These are phyloP conservation scores for Urocyon cinereoargenteus DNA, from an alignment of 2,797 vertebrate species.

Conservation along the genomic window DNA sequence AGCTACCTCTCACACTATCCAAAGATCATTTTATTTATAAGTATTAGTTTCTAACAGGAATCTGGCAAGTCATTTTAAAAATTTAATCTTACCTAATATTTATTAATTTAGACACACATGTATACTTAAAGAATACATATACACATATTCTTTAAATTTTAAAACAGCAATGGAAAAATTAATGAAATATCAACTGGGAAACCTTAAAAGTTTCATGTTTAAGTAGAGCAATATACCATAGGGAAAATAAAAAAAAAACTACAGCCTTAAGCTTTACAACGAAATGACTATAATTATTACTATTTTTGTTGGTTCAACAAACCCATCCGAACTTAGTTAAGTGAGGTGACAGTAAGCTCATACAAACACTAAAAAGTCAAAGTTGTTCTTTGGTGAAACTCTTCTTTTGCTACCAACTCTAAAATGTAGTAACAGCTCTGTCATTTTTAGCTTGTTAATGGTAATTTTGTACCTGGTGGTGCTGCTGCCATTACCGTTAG, in stretches of 20 bases:
- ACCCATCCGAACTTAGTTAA: background rate
- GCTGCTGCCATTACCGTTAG: slow-evolving; percentile 96
- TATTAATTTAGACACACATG: background rate
- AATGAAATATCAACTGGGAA: background rate
- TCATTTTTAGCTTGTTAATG: background rate
- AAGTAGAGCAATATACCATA: slow-evolving; percentile 20
- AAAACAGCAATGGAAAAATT: slow-evolving; percentile 49
- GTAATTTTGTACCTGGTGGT: slow-evolving; percentile 91
- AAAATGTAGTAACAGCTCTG: background rate
- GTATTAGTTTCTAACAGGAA: slow-evolving; percentile 44
- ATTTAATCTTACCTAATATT: slow-evolving; percentile 34
- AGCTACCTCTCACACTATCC: background rate
- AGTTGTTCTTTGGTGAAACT: background rate
- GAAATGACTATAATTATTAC: slow-evolving; percentile 27
- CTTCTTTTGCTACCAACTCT: background rate
- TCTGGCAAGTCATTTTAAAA: slow-evolving; percentile 51
- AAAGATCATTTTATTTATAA: slow-evolving; percentile 55
- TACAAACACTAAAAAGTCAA: slow-evolving; percentile 31
- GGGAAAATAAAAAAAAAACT: background rate
- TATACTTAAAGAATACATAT: slow-evolving; percentile 22
- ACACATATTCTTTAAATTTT: slow-evolving; percentile 20
- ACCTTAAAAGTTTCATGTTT: slow-evolving; percentile 53
- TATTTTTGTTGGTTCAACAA: slow-evolving; percentile 46
- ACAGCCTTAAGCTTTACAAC: slow-evolving; percentile 10
- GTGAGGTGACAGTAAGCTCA: background rate